Conservation (phyloP, 2,113 vertebrate genomes). For the Alosa alosa region DNA sequence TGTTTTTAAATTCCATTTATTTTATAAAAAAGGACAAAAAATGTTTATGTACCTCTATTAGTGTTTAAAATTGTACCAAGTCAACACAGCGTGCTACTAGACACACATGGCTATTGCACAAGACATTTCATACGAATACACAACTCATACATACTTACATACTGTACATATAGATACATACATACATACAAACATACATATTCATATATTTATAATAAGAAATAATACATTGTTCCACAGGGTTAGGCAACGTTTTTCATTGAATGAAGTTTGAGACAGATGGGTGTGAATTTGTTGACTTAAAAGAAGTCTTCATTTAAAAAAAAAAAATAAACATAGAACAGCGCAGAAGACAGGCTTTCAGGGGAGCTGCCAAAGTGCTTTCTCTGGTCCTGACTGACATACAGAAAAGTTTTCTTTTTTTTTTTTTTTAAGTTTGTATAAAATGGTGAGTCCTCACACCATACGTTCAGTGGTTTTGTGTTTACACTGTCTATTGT, state of each 20-base stretch:
- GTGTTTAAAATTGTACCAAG: slow-evolving; percentile 78
- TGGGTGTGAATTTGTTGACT: slow-evolving; percentile 47
- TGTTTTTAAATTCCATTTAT: slow-evolving; percentile 66
- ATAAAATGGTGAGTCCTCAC: slow-evolving; percentile 41
- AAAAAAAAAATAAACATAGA: slow-evolving; percentile 20
- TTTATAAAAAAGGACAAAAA: slow-evolving; percentile 70
- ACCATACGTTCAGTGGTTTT: slow-evolving; percentile 21
- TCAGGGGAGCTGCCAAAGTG: slow-evolving; percentile 75
- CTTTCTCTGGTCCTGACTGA: slow-evolving; percentile 59
- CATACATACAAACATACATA: slow-evolving; percentile 52
- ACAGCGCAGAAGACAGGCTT: slow-evolving; percentile 51
- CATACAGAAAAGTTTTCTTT: slow-evolving; percentile 40
- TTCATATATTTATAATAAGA: slow-evolving; percentile 59
- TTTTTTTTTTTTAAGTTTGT: slow-evolving; percentile 27
- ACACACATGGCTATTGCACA: slow-evolving; percentile 78
- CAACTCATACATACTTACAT: slow-evolving; percentile 60
- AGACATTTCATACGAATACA: slow-evolving; percentile 69
- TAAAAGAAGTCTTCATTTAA: slow-evolving; percentile 52
- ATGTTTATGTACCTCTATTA: slow-evolving; percentile 76
- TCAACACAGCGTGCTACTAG: slow-evolving; percentile 75
- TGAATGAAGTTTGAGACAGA: slow-evolving; percentile 48
- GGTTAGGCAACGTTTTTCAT: slow-evolving; percentile 56
- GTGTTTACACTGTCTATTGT: slow-evolving; percentile 29
- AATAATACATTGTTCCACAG: slow-evolving; percentile 62
- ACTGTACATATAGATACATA: slow-evolving; percentile 68